A percentile compares a stretch with the other conserved stretches of the same genome.
phyloP scores from a whole-genome alignment of 2,797 vertebrate species.

The Hoplostethus mediterraneus region DNA sequence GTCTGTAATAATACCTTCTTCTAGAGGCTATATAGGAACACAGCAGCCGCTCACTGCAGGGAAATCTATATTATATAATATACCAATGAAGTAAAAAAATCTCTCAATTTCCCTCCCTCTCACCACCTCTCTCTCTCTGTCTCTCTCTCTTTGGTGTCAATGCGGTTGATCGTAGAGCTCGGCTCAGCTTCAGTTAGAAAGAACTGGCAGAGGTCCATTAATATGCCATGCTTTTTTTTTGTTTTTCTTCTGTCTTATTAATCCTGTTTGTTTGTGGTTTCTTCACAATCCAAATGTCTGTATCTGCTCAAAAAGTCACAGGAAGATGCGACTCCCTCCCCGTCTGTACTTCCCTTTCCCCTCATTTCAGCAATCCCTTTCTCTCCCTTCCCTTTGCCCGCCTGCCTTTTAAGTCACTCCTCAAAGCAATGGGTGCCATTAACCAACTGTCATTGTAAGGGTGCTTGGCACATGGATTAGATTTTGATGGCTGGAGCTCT shows the following conservation, averaged over 20 bases:
- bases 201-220: slow-evolving; percentile 24
- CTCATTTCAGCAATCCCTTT: slow-evolving; percentile 31
- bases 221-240: slow-evolving; percentile 11
- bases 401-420: slow-evolving; percentile 63
- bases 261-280: slow-evolving; percentile 53
- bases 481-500: slow-evolving; percentile 46
- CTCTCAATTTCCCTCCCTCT: slow-evolving; percentile 30
- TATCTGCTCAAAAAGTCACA: slow-evolving; percentile 11
- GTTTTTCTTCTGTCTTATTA: slow-evolving; percentile 29
- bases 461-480: slow-evolving; percentile 53
- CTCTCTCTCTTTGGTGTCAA: slow-evolving; percentile 44
- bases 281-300: slow-evolving; percentile 32
- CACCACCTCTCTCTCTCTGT: slow-evolving; percentile 16
- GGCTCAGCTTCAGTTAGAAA: slow-evolving; percentile 28
- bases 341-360: slow-evolving; percentile 22
- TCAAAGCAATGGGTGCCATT: slow-evolving; percentile 65
- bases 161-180: slow-evolving; percentile 51
- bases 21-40: slow-evolving; percentile 47
- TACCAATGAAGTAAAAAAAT: slow-evolving; percentile 46
- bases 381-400: slow-evolving; percentile 24
- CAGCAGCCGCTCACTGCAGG: slow-evolving; percentile 10
- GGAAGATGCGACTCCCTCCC: slow-evolving; percentile 11
- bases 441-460: slow-evolving; percentile 57
- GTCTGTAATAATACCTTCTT: slow-evolving; percentile 32
- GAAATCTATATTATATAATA: slow-evolving; percentile 49